phyloP scores from a whole-genome alignment of 2,113 vertebrate species.

The Halcyon malimbica region DNA sequence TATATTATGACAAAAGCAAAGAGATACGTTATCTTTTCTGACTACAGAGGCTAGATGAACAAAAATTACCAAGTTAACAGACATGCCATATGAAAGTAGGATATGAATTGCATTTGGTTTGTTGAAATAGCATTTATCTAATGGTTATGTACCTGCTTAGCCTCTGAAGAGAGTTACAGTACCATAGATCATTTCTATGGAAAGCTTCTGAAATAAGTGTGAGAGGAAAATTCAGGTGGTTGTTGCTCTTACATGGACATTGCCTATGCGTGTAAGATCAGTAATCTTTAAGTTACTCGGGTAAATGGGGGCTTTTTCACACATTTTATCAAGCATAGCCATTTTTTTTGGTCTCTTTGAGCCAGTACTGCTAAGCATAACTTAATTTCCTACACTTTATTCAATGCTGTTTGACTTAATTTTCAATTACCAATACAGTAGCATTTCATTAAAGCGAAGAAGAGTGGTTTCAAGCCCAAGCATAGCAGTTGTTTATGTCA shows the following conservation, averaged over 20 bases:
- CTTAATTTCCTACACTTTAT: not conserved
- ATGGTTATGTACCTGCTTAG: not conserved
- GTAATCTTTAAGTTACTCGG: not conserved
- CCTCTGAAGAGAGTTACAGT: not conserved
- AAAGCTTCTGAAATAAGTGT: not conserved
- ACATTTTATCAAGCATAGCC: not conserved
- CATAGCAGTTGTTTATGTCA: not conserved
- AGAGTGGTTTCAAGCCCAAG: not conserved
- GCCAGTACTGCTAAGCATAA: not conserved
- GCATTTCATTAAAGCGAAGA: not conserved
- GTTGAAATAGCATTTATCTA: not conserved
- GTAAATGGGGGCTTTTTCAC: not conserved
- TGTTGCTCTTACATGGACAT: not conserved
- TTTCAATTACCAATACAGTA: not conserved
- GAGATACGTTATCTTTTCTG: not conserved
- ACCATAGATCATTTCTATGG: not conserved
- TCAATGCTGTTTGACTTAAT: not conserved
- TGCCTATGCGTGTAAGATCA: not conserved
- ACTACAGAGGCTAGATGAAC: not conserved
- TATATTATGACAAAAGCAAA: not conserved
- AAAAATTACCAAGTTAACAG: not conserved
- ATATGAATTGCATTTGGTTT: not conserved
- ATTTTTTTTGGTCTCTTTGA: not conserved
- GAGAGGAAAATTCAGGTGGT: not conserved
- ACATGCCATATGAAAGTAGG: not conserved